These are phyloP conservation scores for Oscheius sp. DNA, from an alignment of 2,888 invertebrate genomes.

Conservation along the genomic window DNA sequence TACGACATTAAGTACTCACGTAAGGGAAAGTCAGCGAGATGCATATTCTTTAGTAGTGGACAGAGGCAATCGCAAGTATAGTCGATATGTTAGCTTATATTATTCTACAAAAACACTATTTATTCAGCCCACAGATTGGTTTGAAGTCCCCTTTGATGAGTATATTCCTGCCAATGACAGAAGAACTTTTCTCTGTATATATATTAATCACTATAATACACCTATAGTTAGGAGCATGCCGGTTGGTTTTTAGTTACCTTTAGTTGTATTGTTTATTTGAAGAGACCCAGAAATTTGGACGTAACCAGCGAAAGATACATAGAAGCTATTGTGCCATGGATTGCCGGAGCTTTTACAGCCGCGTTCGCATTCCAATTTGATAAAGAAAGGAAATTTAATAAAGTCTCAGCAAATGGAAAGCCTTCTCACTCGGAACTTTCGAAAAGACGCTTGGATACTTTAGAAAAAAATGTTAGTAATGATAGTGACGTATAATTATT, in stretches of 20 bases:
- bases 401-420: background rate
- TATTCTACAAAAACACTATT: too few relatives aligned
- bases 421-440: background rate
- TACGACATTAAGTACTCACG: too few relatives aligned
- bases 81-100: too few relatives aligned
- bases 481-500: background rate
- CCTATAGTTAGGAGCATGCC: background rate
- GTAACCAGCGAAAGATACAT: background rate
- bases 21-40: too few relatives aligned
- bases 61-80: too few relatives aligned
- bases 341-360: constrained; percentile 8
- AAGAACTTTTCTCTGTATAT: constrained; percentile 15
- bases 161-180: constrained; percentile 19
- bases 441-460: background rate
- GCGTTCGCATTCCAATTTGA: background rate
- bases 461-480: background rate
- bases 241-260: background rate
- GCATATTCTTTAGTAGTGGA: too few relatives aligned
- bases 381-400: background rate
- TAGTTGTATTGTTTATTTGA: too few relatives aligned
- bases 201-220: constrained; percentile 3
- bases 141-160: background rate
- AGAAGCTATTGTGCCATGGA: background rate
- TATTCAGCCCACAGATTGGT: constrained; percentile 1
- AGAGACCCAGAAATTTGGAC: background rate